These are phyloP conservation scores for Fistularia tabacaria DNA, from an alignment of 2,797 vertebrate species.

Conservation along the genomic window DNA sequence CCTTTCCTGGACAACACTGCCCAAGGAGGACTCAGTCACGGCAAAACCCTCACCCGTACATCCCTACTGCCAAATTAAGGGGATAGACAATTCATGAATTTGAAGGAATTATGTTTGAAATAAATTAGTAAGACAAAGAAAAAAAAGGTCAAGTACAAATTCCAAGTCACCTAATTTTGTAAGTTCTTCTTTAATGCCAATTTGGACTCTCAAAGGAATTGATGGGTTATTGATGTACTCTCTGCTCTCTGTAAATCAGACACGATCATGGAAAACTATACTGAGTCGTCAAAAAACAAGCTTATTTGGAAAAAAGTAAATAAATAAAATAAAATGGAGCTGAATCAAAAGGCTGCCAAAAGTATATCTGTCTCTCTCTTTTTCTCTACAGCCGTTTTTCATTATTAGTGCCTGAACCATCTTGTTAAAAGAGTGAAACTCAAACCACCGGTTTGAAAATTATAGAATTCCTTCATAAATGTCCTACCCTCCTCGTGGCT, in stretches of 20 bases:
- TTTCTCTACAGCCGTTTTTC: conserved; percentile 69
- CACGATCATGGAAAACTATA: conserved; percentile 32
- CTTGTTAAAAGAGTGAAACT: conserved; percentile 73
- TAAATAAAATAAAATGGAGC: conserved; percentile 58
- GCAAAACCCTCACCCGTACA: too few species aligned
- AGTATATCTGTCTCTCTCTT: conserved; percentile 6
- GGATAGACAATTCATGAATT: too few species aligned
- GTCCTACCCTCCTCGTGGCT: conserved; percentile 53
- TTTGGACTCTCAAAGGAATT: too few species aligned
- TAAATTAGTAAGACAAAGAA: too few species aligned
- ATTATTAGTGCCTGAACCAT: conserved; percentile 78
- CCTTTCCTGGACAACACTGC: too few species aligned
- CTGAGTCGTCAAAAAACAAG: conserved; percentile 29
- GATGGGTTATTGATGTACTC: too few species aligned
- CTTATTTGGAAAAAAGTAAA: conserved; percentile 28
- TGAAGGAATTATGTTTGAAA: too few species aligned
- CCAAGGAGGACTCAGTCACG: too few species aligned
- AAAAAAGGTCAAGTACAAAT: too few species aligned
- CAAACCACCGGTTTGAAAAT: conserved; percentile 78
- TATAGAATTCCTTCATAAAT: conserved; percentile 76
- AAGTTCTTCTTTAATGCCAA: too few species aligned
- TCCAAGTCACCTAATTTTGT: too few species aligned
- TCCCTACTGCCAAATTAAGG: too few species aligned
- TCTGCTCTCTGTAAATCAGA: neutral
- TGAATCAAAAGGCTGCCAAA: conserved; percentile 41